phyloP scores from a whole-genome alignment of 2,888 invertebrate species.

The Gandaritis pyraliata region DNA sequence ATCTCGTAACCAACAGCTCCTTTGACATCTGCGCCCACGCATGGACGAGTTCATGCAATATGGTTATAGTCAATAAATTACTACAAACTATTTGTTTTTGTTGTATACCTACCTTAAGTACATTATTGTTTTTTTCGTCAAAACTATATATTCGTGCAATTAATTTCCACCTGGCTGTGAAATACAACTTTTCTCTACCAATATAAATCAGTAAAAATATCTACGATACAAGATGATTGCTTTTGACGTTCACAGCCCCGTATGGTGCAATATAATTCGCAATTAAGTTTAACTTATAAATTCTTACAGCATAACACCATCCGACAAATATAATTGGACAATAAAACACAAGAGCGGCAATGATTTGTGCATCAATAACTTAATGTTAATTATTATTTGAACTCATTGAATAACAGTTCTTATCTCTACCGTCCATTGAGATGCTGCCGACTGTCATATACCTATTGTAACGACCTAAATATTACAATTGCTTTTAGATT shows the following conservation, averaged over 20 bases:
- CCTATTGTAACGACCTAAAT: slow-evolving; percentile 52
- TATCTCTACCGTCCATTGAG: slow-evolving; percentile 53
- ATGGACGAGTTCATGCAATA: slow-evolving; percentile 43
- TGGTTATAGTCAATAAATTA: not conserved
- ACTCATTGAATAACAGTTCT: slow-evolving; percentile 72
- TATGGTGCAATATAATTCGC: slow-evolving; percentile 3
- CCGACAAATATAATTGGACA: slow-evolving; percentile 68
- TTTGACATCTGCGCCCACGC: slow-evolving; percentile 61
- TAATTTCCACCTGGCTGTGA: not conserved
- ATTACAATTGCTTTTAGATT: slow-evolving; percentile 35
- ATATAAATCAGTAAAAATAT: slow-evolving; percentile 2
- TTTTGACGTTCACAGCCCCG: not conserved
- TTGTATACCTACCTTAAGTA: too few species aligned
- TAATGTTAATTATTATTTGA: slow-evolving; percentile 68
- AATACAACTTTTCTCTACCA: not conserved
- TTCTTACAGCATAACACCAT: slow-evolving; percentile 41
- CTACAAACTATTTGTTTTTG: not conserved
- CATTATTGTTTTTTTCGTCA: too few species aligned
- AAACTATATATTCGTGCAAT: too few species aligned
- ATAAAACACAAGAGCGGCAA: slow-evolving; percentile 57
- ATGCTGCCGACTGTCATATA: slow-evolving; percentile 36
- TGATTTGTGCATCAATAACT: slow-evolving; percentile 70
- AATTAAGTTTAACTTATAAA: slow-evolving; percentile 3
- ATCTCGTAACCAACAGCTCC: slow-evolving; percentile 62
- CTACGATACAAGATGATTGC: slow-evolving; percentile 4